These are phyloP conservation scores for Chelidonichthys spinosus DNA, from an alignment of 2,797 vertebrate genomes.

Conservation along the genomic window DNA sequence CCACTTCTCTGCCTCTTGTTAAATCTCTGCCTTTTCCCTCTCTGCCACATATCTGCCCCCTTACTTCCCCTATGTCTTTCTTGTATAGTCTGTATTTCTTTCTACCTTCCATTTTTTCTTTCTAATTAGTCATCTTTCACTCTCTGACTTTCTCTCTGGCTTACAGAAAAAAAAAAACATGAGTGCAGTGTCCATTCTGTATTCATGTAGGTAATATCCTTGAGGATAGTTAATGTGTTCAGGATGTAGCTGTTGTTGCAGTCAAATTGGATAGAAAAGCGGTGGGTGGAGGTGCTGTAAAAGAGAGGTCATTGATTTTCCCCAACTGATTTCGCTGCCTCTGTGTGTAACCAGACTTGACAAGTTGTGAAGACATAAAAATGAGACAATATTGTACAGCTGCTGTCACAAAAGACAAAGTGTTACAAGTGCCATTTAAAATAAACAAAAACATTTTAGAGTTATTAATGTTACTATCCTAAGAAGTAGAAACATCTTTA, in stretches of 20 bases:
- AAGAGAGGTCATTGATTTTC: constrained; percentile 59
- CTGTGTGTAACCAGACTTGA: constrained; percentile 55
- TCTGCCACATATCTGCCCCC: background rate
- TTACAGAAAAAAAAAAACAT: background rate
- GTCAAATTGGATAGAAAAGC: constrained; percentile 44
- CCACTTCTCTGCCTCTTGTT: background rate
- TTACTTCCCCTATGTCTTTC: background rate
- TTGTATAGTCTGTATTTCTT: background rate
- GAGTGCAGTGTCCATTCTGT: background rate
- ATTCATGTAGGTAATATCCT: constrained; percentile 17
- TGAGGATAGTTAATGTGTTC: constrained; percentile 5
- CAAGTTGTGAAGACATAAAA: constrained; percentile 59
- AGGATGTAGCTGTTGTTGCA: constrained; percentile 33
- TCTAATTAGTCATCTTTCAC: constrained; percentile 3
- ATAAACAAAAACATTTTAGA: background rate
- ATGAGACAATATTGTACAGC: constrained; percentile 27
- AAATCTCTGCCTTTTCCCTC: constrained; percentile 7
- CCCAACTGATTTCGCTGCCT: constrained; percentile 43
- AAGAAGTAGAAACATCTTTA: background rate
- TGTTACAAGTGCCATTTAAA: background rate
- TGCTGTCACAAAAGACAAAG: constrained; percentile 10
- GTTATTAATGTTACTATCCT: background rate
- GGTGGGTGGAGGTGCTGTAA: constrained; percentile 27
- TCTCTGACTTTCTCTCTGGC: constrained; percentile 3
- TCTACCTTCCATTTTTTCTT: background rate